These are phyloP conservation scores for Agonum fuliginosum DNA, from an alignment of 2,888 invertebrate species.

Conservation along the genomic window DNA sequence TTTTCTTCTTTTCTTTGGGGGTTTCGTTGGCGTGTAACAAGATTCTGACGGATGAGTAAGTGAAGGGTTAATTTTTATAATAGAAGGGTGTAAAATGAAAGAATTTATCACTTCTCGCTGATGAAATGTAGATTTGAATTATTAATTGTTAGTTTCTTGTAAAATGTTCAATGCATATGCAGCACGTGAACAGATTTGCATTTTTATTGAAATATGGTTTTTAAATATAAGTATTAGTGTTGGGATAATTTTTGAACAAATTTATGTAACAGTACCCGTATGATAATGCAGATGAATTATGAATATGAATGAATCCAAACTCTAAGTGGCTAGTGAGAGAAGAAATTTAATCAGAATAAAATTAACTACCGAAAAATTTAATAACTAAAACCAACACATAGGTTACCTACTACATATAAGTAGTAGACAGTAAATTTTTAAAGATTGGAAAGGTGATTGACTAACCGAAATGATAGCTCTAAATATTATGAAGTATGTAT, in stretches of 20 bases:
- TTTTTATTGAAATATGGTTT: conserved; percentile 31
- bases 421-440: too few species aligned
- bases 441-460: too few species aligned
- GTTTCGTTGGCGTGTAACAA: conserved; percentile 7
- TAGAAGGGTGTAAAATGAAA: conserved; percentile 25
- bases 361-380: too few species aligned
- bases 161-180: conserved; percentile 13
- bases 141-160: conserved; percentile 22
- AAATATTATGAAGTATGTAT: too few species aligned
- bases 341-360: not conserved
- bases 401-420: too few species aligned
- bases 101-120: conserved; percentile 21
- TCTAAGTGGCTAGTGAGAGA: not conserved
- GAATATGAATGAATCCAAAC: conserved; percentile 30
- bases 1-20: not conserved
- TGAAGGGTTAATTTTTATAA: conserved; percentile 41
- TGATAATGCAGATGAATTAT: conserved; percentile 9
- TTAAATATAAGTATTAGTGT: conserved; percentile 23
- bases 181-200: not conserved
- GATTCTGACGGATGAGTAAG: conserved; percentile 24
- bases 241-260: conserved; percentile 10
- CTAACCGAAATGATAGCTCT: too few species aligned
- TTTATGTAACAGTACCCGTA: conserved; percentile 28
- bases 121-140: not conserved
- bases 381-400: too few species aligned